Evolutionary conservation across 2,797 vertebrate genomes (phyloP).

Genomic region (Bradypodion pumilum): DNA sequence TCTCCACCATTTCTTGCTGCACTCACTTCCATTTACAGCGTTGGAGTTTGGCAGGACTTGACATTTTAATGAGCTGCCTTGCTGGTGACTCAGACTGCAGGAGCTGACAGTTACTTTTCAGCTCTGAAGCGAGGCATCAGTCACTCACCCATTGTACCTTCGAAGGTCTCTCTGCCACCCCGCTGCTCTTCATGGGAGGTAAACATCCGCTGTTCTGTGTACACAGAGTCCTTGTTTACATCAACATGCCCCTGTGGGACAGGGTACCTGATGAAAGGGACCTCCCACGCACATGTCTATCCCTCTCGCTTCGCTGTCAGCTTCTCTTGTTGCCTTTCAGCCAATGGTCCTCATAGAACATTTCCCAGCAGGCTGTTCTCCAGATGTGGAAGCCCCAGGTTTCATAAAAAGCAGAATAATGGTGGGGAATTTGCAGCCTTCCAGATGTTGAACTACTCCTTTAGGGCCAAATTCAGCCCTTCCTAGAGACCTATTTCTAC

Average conservation of each 20-base stretch:
- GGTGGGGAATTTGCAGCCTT: too few relatives aligned
- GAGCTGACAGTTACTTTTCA: conserved; percentile 29
- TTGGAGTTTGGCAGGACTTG: conserved; percentile 3
- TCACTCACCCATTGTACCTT: conserved; percentile 24
- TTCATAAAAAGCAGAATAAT: not conserved
- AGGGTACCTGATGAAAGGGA: not conserved
- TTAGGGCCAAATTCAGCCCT: too few relatives aligned
- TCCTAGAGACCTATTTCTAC: too few relatives aligned
- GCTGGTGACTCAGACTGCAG: conserved; percentile 29
- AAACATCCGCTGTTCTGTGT: conserved; percentile 13
- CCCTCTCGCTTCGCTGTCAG: not conserved
- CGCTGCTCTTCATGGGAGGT: conserved; percentile 1
- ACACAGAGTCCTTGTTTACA: conserved; percentile 5
- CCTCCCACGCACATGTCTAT: not conserved
- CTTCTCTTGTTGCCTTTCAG: not conserved
- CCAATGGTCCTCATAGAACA: not conserved
- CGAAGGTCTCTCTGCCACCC: conserved; percentile 22
- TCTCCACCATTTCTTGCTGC: not conserved
- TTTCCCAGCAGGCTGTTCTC: not conserved
- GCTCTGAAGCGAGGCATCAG: conserved; percentile 7
- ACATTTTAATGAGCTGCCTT: conserved; percentile 29
- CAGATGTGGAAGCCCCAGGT: not conserved
- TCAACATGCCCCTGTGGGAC: not conserved
- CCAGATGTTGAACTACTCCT: not conserved
- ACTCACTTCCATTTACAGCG: conserved; percentile 10